These are phyloP conservation scores for Eupithecia abbreviata DNA, from an alignment of 2,888 invertebrate genomes.

Conservation along the genomic window DNA sequence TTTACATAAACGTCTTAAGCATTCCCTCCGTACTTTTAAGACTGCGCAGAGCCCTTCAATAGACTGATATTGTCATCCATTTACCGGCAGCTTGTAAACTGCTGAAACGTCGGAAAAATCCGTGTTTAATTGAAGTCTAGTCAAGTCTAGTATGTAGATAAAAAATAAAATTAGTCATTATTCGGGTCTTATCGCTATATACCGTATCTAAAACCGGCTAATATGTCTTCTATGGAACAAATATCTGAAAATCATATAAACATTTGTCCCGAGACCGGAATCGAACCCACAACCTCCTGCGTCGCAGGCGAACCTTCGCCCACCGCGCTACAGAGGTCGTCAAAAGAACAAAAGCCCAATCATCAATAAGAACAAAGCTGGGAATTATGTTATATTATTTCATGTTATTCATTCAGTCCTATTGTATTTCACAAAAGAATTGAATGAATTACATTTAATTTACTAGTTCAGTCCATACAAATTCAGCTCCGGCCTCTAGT, in stretches of 20 bases:
- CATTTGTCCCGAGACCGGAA: too few species aligned
- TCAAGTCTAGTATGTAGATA: neutral
- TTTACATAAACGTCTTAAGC: constrained; percentile 71
- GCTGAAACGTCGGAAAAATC: neutral
- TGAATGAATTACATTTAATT: neutral
- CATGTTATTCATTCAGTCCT: neutral
- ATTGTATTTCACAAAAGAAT: neutral
- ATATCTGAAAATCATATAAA: too few species aligned
- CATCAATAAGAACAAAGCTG: neutral
- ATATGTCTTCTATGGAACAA: neutral
- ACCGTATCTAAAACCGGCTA: neutral
- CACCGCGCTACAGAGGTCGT: too few species aligned
- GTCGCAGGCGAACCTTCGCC: too few species aligned
- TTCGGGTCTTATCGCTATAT: neutral
- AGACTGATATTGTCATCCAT: neutral
- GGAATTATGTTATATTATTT: neutral
- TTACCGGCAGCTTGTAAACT: neutral
- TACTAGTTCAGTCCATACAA: neutral
- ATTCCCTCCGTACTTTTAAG: constrained; percentile 39
- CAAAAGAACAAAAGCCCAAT: too few species aligned
- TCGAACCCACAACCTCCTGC: too few species aligned
- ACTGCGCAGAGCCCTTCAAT: constrained; percentile 24
- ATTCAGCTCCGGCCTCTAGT: neutral
- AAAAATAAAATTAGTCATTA: neutral
- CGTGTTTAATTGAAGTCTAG: neutral